These are phyloP conservation scores for Aphaenogaster floridana DNA, from an alignment of 1,140 invertebrate species.

Conservation along the genomic window DNA sequence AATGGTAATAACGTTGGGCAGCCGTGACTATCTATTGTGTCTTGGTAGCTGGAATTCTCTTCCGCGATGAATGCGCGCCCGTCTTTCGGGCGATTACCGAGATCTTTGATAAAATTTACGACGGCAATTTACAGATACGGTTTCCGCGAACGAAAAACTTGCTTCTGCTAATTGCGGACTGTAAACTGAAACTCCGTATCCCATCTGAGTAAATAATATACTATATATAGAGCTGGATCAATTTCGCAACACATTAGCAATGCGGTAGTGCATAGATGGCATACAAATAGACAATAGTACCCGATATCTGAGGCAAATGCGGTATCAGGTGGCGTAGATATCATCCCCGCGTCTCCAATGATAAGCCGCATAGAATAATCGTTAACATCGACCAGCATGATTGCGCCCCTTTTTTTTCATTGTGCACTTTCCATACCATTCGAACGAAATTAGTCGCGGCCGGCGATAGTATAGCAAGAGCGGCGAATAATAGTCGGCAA, in stretches of 20 bases:
- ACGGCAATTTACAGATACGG: not conserved
- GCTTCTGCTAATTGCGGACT: not conserved
- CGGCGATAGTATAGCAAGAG: constrained; percentile 19
- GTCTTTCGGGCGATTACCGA: constrained; percentile 11
- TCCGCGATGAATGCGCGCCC: not conserved
- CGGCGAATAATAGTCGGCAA: constrained; percentile 60
- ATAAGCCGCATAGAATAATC: not conserved
- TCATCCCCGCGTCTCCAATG: not conserved
- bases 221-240: not conserved
- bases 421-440: constrained; percentile 4
- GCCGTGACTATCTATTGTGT: constrained; percentile 53
- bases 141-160: constrained; percentile 15
- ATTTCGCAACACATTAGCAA: constrained; percentile 29
- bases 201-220: not conserved
- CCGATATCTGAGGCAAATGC: constrained; percentile 1
- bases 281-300: constrained; percentile 13
- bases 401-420: constrained; percentile 7
- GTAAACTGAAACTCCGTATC: not conserved
- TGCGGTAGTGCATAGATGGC: not conserved
- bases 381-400: not conserved
- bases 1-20: constrained; percentile 46
- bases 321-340: constrained; percentile 23
- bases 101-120: constrained; percentile 22
- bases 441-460: constrained; percentile 36
- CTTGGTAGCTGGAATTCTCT: constrained; percentile 4